Percentiles rank a stretch among this genome's conserved stretches.
Evolutionary conservation across 2,888 invertebrate genomes (phyloP).

Genomic region (Colletes collaris): DNA sequence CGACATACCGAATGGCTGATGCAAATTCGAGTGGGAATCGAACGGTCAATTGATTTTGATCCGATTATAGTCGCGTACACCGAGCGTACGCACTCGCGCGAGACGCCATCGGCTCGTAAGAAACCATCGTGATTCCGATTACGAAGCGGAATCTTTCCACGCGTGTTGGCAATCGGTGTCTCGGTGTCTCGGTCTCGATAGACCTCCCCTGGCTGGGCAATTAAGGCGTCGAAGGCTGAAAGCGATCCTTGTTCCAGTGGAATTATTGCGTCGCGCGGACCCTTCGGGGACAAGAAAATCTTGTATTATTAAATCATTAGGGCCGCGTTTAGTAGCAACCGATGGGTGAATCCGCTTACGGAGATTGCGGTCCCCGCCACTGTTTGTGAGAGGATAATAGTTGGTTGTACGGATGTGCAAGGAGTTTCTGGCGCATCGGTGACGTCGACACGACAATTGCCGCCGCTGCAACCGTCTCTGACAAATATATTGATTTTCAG

Average conservation of each 20-base stretch:
- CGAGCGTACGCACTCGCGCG: too few relatives aligned
- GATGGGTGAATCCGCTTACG: slow-evolving; percentile 59
- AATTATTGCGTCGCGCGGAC: background rate
- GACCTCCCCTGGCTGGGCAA: background rate
- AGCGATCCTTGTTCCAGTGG: too few relatives aligned
- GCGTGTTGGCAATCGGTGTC: too few relatives aligned
- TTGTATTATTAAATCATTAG: background rate
- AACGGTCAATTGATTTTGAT: too few relatives aligned
- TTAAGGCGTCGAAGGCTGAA: too few relatives aligned
- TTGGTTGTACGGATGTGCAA: background rate
- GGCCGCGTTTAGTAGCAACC: slow-evolving; percentile 26
- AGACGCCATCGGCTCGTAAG: too few relatives aligned
- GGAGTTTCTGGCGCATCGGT: slow-evolving; percentile 21
- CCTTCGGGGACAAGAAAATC: background rate
- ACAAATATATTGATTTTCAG: slow-evolving; percentile 11
- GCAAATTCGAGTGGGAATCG: too few relatives aligned
- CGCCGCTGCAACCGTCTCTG: background rate
- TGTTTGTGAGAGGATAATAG: slow-evolving; percentile 24
- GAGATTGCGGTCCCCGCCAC: slow-evolving; percentile 42
- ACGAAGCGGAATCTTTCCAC: too few relatives aligned
- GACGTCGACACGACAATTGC: slow-evolving; percentile 20
- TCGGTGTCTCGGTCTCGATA: too few relatives aligned
- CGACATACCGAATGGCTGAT: too few relatives aligned
- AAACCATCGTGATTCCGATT: too few relatives aligned
- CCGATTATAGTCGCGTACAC: too few relatives aligned